Evolutionary conservation across 2,797 vertebrate genomes (phyloP).

Genomic region (Sebastes diploproa): DNA sequence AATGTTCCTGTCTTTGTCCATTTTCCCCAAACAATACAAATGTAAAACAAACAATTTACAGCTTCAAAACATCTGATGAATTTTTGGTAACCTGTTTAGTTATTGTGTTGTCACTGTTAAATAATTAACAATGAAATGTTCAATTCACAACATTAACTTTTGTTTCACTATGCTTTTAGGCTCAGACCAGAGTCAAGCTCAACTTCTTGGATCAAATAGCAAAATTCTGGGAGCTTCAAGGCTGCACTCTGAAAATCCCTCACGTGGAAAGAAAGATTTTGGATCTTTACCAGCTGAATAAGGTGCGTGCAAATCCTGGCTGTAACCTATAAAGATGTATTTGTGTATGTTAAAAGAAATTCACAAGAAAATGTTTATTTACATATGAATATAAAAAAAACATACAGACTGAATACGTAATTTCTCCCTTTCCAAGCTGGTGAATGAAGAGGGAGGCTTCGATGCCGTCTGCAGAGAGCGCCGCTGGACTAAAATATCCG

Average conservation of each 20-base stretch:
- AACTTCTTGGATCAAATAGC: slow-evolving; percentile 99
- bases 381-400: neutral
- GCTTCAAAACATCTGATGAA: neutral
- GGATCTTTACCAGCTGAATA: slow-evolving; percentile 96
- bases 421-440: slow-evolving; percentile 82
- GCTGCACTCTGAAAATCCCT: slow-evolving; percentile 96
- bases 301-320: slow-evolving; percentile 74
- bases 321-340: neutral
- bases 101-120: neutral
- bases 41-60: neutral
- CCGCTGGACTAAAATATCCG: slow-evolving; percentile 96
- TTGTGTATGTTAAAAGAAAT: neutral
- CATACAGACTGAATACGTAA: neutral
- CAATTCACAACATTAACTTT: neutral
- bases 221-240: slow-evolving; percentile 98
- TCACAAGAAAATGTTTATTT: neutral
- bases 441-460: slow-evolving; percentile 95
- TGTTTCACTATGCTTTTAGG: slow-evolving; percentile 75
- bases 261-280: slow-evolving; percentile 97
- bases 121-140: neutral
- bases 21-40: neutral
- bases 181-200: slow-evolving; percentile 96
- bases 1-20: neutral
- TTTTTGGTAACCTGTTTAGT: neutral
- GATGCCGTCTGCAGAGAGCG: slow-evolving; percentile 94